Conservation (phyloP, 1,140 invertebrate genomes). For the Drosophila kurseongensis region DNA sequence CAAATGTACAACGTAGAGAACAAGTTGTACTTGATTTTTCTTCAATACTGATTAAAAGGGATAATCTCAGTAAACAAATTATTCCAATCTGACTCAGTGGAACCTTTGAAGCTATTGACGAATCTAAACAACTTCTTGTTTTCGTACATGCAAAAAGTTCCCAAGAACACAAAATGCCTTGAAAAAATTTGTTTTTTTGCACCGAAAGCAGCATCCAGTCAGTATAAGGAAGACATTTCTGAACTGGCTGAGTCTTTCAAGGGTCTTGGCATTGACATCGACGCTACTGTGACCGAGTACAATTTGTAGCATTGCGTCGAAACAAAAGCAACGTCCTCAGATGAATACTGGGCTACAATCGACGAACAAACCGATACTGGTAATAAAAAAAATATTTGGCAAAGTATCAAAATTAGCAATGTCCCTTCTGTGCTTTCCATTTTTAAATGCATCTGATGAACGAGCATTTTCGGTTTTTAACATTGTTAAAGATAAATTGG, state of each 20-base stretch:
- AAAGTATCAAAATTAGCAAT: background rate
- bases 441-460: constrained; percentile 1
- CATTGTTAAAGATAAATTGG: background rate
- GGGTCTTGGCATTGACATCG: constrained; percentile 1
- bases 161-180: background rate
- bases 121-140: too few relatives aligned
- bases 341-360: background rate
- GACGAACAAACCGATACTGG: background rate
- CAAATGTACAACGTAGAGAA: too few relatives aligned
- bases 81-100: too few relatives aligned
- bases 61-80: too few relatives aligned
- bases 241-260: background rate
- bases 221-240: background rate
- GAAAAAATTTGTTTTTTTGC: background rate
- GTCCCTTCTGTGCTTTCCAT: constrained; percentile 3
- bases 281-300: background rate
- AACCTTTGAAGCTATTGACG: too few relatives aligned
- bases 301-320: background rate
- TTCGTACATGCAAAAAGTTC: background rate
- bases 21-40: too few relatives aligned
- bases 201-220: background rate
- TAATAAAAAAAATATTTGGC: background rate
- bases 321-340: background rate
- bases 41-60: too few relatives aligned
- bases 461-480: background rate